Conservation (phyloP, 2,888 invertebrate species). For the Nomada flava region DNA sequence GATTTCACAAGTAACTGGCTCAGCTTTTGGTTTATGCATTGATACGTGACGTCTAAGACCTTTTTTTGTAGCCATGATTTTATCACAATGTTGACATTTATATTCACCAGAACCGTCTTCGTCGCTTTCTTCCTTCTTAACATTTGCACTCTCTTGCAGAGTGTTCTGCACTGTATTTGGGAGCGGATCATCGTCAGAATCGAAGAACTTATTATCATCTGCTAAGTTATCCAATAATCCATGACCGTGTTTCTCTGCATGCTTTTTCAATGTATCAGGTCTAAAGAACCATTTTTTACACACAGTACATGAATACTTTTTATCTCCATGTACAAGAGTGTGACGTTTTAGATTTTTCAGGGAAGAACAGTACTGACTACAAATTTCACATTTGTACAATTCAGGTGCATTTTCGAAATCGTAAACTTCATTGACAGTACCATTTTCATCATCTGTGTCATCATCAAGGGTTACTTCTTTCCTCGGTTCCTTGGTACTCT, state of each 20-base stretch:
- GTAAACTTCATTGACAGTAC: conserved; percentile 67
- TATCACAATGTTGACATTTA: conserved; percentile 83
- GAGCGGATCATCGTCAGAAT: conserved; percentile 80
- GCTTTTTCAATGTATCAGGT: conserved; percentile 82
- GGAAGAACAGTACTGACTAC: conserved; percentile 81
- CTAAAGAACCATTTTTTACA: conserved; percentile 83
- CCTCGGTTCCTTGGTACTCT: conserved; percentile 65
- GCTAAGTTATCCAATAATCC: conserved; percentile 81
- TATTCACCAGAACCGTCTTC: conserved; percentile 78
- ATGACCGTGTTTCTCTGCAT: conserved; percentile 82
- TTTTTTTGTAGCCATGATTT: conserved; percentile 82
- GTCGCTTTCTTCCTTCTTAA: conserved; percentile 75
- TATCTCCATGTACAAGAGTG: conserved; percentile 81
- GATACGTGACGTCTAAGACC: conserved; percentile 82
- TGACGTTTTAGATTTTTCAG: conserved; percentile 81
- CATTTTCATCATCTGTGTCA: conserved; percentile 75
- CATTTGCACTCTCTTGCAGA: conserved; percentile 59
- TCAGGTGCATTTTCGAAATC: conserved; percentile 78
- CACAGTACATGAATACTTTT: conserved; percentile 82
- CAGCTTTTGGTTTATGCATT: conserved; percentile 82
- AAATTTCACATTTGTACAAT: conserved; percentile 81
- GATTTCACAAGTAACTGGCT: conserved; percentile 81
- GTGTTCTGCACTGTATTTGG: conserved; percentile 55
- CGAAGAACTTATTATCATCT: conserved; percentile 81
- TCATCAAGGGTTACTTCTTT: conserved; percentile 72